Evolutionary conservation across 2,888 invertebrate genomes (phyloP).

Genomic region (Parnassius smintheus): DNA sequence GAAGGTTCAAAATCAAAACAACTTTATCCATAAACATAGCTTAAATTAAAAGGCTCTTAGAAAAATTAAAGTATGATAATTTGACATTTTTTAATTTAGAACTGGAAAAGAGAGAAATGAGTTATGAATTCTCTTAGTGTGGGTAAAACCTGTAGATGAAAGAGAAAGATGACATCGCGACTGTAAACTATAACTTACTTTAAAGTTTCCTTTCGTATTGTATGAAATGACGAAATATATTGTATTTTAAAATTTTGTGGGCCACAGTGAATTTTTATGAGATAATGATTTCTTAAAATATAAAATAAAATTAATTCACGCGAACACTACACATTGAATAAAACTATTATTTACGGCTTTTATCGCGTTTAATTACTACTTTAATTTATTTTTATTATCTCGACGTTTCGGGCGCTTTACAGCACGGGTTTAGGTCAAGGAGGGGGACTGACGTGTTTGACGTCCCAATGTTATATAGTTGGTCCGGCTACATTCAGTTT

Average conservation of each 20-base stretch:
- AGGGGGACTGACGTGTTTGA: too few relatives aligned
- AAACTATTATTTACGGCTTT: too few relatives aligned
- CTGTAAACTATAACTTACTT: constrained; percentile 17
- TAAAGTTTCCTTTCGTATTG: constrained; percentile 18
- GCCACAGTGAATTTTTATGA: too few relatives aligned
- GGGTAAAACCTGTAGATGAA: constrained; percentile 20
- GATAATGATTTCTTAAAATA: background rate
- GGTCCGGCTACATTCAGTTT: too few relatives aligned
- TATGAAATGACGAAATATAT: background rate
- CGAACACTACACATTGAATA: too few relatives aligned
- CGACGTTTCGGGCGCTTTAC: too few relatives aligned
- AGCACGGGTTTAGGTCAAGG: too few relatives aligned
- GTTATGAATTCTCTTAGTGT: constrained; percentile 17
- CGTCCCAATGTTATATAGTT: too few relatives aligned
- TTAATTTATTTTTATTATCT: too few relatives aligned
- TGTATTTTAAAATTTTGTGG: too few relatives aligned
- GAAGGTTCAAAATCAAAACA: constrained; percentile 5
- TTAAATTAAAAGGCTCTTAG: background rate
- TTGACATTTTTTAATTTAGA: constrained; percentile 14
- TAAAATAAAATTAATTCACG: too few relatives aligned
- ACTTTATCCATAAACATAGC: constrained; percentile 8
- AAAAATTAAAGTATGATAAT: background rate
- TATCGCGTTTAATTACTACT: too few relatives aligned
- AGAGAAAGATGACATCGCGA: constrained; percentile 21
- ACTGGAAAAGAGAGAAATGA: constrained; percentile 21